Evolutionary conservation across 1,140 invertebrate species (phyloP).

Genomic region (Drosophila aff.): DNA sequence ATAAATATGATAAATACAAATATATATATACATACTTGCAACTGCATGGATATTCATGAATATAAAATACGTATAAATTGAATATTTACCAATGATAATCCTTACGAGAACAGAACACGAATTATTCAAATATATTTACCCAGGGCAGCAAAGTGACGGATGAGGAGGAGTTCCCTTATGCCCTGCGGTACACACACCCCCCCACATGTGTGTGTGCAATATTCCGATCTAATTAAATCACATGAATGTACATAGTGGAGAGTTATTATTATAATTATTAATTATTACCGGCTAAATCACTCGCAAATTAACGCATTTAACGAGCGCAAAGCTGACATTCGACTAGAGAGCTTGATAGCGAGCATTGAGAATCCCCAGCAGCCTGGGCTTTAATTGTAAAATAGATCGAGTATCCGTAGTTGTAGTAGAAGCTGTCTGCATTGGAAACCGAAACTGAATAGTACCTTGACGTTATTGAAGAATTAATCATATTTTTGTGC

Average conservation of each 20-base stretch:
- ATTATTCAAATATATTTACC: constrained; percentile 36
- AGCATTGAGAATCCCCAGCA: constrained; percentile 26
- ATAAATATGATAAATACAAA: constrained; percentile 4
- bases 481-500: constrained; percentile 53
- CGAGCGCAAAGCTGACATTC: constrained; percentile 69
- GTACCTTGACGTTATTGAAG: constrained; percentile 66
- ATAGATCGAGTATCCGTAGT: constrained; percentile 48
- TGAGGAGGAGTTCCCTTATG: constrained; percentile 14
- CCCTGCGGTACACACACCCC: not conserved
- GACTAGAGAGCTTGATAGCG: constrained; percentile 71
- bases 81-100: constrained; percentile 62
- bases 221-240: constrained; percentile 41
- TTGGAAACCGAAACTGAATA: constrained; percentile 38
- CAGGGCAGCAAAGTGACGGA: too few relatives aligned
- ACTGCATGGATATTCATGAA: constrained; percentile 69
- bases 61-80: constrained; percentile 42
- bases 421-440: constrained; percentile 4
- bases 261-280: constrained; percentile 17
- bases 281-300: constrained; percentile 49
- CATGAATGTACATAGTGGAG: constrained; percentile 46
- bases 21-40: constrained; percentile 64
- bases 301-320: constrained; percentile 76
- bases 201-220: constrained; percentile 37
- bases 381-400: constrained; percentile 50
- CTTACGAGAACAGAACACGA: constrained; percentile 28